A percentile compares a stretch with the other conserved stretches of the same genome.
Evolutionary conservation across 2,113 vertebrate genomes (phyloP).

Genomic region (Notarius lentiginosus): DNA sequence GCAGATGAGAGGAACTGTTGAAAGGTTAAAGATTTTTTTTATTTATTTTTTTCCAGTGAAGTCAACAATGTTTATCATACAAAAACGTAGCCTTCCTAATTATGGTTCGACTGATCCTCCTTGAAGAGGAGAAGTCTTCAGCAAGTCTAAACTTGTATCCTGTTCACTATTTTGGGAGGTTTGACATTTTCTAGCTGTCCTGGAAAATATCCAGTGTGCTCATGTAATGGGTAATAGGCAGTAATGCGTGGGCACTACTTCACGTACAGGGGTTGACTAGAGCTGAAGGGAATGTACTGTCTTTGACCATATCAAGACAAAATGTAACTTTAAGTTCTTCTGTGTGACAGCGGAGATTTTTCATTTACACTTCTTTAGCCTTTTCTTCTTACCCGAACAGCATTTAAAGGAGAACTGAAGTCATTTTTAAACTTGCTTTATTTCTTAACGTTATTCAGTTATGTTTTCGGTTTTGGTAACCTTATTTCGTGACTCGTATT

Average conservation of each 20-base stretch:
- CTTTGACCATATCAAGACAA: not conserved
- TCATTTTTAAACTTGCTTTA: no score
- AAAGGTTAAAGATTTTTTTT: not conserved
- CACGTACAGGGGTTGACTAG: not conserved
- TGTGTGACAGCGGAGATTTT: not conserved
- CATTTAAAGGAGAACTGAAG: no score
- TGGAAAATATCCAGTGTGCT: not conserved
- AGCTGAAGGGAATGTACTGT: not conserved
- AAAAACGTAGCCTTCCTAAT: not conserved
- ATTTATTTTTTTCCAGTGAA: not conserved
- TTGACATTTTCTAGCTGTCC: not conserved
- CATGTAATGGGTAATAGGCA: not conserved
- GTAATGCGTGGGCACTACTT: not conserved
- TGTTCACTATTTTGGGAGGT: not conserved
- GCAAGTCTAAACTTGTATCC: not conserved
- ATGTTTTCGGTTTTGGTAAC: no score
- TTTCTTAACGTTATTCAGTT: no score
- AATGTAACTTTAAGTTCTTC: conserved; percentile 1
- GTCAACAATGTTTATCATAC: not conserved
- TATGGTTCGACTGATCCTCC: not conserved
- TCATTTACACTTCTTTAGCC: not conserved
- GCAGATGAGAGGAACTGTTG: conserved; percentile 8
- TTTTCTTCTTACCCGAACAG: no score
- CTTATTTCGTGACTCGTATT: no score
- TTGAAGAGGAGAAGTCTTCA: not conserved